Evolutionary conservation across 2,888 invertebrate genomes (phyloP).

Genomic region (Tinea pellionella): DNA sequence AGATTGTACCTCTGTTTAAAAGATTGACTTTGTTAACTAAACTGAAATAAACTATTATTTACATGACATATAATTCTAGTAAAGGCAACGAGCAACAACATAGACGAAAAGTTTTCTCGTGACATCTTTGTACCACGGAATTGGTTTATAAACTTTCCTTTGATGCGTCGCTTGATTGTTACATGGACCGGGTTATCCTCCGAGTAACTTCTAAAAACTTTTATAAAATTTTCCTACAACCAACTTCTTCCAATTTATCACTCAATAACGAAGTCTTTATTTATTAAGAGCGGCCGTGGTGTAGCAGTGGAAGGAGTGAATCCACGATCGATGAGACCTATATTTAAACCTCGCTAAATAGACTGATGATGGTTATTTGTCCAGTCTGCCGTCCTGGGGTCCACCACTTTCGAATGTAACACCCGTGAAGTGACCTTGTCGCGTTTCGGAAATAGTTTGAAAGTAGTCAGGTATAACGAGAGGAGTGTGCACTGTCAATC

Average conservation of each 20-base stretch:
- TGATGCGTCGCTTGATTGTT: slow-evolving; percentile 27
- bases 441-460: too few species aligned
- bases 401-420: too few species aligned
- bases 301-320: too few species aligned
- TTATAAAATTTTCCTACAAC: neutral
- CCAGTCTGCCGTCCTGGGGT: too few species aligned
- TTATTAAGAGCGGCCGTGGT: too few species aligned
- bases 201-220: neutral
- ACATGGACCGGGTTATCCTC: slow-evolving; percentile 3
- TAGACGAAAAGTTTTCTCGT: slow-evolving; percentile 14
- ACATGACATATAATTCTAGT: neutral
- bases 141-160: slow-evolving; percentile 23
- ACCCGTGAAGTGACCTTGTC: too few species aligned
- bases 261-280: neutral
- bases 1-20: too few species aligned
- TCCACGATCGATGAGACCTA: too few species aligned
- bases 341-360: too few species aligned
- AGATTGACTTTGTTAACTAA: neutral
- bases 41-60: neutral
- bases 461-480: too few species aligned
- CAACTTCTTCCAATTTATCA: neutral
- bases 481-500: too few species aligned
- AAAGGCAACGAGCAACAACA: neutral
- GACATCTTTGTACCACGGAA: slow-evolving; percentile 24
- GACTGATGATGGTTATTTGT: too few species aligned